phyloP scores from a whole-genome alignment of 1,140 invertebrate genomes.

The Harpegnathos saltator region DNA sequence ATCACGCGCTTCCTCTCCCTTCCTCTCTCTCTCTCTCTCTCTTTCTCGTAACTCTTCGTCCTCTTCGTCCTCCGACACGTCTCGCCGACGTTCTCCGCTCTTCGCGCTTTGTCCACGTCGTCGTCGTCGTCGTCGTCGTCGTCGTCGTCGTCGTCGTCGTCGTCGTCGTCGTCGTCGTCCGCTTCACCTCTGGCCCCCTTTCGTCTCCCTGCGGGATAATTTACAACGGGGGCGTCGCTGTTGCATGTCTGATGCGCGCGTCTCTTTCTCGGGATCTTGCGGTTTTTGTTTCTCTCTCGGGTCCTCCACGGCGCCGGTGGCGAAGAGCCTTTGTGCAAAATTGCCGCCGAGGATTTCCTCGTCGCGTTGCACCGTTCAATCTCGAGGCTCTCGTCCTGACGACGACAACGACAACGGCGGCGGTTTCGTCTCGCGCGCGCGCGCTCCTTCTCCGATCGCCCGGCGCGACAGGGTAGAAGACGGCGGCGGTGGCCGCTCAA shows the following conservation, averaged over 20 bases:
- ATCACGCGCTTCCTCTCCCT: constrained; percentile 44
- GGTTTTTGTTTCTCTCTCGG: constrained; percentile 34
- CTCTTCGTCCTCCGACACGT: neutral
- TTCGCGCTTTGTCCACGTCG: constrained; percentile 51
- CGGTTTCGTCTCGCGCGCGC: constrained; percentile 3
- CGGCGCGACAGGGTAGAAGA: constrained; percentile 1
- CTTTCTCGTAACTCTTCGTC: constrained; percentile 5
- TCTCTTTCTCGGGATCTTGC: constrained; percentile 41
- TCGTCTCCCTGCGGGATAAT: constrained; percentile 72
- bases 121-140: constrained; percentile 50
- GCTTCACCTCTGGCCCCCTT: constrained; percentile 58
- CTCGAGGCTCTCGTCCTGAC: constrained; percentile 17
- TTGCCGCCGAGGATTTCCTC: constrained; percentile 26
- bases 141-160: no score
- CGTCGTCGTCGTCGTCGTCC: constrained; percentile 51
- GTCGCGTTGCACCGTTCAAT: constrained; percentile 5
- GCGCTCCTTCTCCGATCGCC: constrained; percentile 37
- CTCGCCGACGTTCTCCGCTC: constrained; percentile 3
- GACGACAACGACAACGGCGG: neutral
- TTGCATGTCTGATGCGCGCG: constrained; percentile 72
- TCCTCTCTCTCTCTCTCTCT: constrained; percentile 15
- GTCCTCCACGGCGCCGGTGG: constrained; percentile 38
- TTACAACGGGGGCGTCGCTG: constrained; percentile 78
- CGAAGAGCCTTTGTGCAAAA: constrained; percentile 45
- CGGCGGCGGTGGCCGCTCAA: constrained; percentile 28